Evolutionary conservation across 2,888 invertebrate genomes (phyloP).

Genomic region (Orchesella flavescens): DNA sequence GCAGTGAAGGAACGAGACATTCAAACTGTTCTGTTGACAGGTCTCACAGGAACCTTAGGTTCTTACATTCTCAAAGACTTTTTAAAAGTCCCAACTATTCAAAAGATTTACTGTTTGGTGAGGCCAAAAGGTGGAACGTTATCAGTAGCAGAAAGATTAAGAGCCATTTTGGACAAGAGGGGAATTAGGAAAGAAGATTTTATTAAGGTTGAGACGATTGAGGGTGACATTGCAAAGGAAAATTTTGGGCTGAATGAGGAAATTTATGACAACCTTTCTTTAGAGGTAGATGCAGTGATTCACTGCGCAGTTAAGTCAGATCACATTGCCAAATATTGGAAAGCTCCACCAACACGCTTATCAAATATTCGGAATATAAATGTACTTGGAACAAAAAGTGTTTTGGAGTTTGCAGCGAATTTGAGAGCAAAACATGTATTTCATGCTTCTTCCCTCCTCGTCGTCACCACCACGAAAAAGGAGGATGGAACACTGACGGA

Average conservation of each 20-base stretch:
- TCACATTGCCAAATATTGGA: slow-evolving; percentile 42
- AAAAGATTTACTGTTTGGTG: slow-evolving; percentile 38
- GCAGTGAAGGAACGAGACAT: neutral
- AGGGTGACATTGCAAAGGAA: slow-evolving; percentile 20
- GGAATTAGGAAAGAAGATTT: neutral
- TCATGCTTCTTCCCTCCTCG: slow-evolving; percentile 28
- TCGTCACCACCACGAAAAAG: neutral
- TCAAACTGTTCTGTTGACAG: slow-evolving; percentile 53
- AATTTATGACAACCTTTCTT: neutral
- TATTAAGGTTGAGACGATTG: slow-evolving; percentile 1
- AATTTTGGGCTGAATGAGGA: neutral
- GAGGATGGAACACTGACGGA: slow-evolving; percentile 13
- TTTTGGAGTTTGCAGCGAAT: slow-evolving; percentile 27
- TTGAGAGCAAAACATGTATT: slow-evolving; percentile 38
- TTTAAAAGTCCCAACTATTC: slow-evolving; percentile 2
- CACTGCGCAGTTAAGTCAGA: slow-evolving; percentile 23
- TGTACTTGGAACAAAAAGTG: slow-evolving; percentile 23
- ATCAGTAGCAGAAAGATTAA: neutral
- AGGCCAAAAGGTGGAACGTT: slow-evolving; percentile 6
- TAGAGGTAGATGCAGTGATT: slow-evolving; percentile 29
- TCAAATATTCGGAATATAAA: neutral
- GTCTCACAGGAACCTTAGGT: slow-evolving; percentile 61
- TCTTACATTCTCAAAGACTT: slow-evolving; percentile 53
- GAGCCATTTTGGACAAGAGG: neutral
- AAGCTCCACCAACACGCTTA: neutral